Conservation (phyloP, 1,140 invertebrate species). For the Dinothrombium tinctorium region DNA sequence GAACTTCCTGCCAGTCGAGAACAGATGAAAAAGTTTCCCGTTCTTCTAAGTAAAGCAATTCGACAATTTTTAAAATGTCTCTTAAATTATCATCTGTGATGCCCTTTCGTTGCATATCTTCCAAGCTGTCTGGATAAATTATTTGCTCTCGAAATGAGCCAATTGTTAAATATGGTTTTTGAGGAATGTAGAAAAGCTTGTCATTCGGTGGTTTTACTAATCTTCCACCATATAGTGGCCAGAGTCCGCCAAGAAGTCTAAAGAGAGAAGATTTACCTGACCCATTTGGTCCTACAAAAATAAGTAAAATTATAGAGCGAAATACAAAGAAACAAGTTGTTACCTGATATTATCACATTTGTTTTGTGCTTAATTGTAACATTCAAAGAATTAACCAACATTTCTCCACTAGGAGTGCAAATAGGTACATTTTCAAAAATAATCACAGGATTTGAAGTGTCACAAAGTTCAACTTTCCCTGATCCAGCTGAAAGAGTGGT, state of each 20-base stretch:
- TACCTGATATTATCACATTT: slow-evolving; percentile 11
- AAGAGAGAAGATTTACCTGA: slow-evolving; percentile 90
- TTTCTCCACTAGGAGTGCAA: slow-evolving; percentile 88
- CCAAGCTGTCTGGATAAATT: slow-evolving; percentile 74
- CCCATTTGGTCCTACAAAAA: slow-evolving; percentile 57
- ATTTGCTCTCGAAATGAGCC: slow-evolving; percentile 44
- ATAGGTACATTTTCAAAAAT: slow-evolving; percentile 74
- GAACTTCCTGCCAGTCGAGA: slow-evolving; percentile 85
- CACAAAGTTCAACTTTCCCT: slow-evolving; percentile 9
- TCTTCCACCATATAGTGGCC: slow-evolving; percentile 81
- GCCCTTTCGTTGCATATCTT: slow-evolving; percentile 48
- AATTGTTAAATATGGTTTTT: slow-evolving; percentile 87
- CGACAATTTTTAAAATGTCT: slow-evolving; percentile 40
- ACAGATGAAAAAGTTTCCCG: slow-evolving; percentile 66
- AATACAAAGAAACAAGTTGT: not conserved
- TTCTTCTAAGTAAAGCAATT: slow-evolving; percentile 55
- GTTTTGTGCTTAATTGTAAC: slow-evolving; percentile 26
- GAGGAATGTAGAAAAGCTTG: slow-evolving; percentile 89
- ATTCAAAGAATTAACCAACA: slow-evolving; percentile 60
- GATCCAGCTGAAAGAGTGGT: not conserved
- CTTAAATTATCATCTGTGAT: slow-evolving; percentile 19
- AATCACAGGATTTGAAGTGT: slow-evolving; percentile 8
- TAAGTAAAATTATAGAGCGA: not conserved
- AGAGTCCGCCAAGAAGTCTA: slow-evolving; percentile 75
- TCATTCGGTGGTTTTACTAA: slow-evolving; percentile 65